phyloP scores from a whole-genome alignment of 2,113 vertebrate species.

The Dunckerocampus dactyliophorus region DNA sequence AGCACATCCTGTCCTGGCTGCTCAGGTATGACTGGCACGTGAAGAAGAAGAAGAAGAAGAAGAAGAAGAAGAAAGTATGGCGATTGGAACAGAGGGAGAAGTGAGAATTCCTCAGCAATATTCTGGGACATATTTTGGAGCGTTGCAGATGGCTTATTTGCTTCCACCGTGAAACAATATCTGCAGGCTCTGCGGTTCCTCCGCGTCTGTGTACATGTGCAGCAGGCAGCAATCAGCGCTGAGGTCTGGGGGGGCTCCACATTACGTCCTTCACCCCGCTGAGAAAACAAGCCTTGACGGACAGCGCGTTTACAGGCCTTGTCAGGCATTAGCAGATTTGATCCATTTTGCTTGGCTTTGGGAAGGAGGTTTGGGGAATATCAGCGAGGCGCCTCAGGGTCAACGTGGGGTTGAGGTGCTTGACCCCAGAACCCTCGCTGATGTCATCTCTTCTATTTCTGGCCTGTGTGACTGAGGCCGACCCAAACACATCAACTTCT shows the following conservation, averaged over 20 bases:
- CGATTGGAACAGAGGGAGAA: too few species aligned
- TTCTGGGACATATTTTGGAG: too few species aligned
- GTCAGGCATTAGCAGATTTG: slow-evolving; percentile 69
- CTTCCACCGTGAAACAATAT: slow-evolving; percentile 39
- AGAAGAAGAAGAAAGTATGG: too few species aligned
- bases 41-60: too few species aligned
- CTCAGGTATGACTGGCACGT: too few species aligned
- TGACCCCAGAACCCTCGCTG: slow-evolving; percentile 27
- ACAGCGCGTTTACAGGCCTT: slow-evolving; percentile 48
- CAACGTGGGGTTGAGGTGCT: neutral
- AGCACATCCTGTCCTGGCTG: too few species aligned
- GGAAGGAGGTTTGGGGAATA: slow-evolving; percentile 8
- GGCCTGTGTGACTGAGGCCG: neutral
- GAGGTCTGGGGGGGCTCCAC: slow-evolving; percentile 16
- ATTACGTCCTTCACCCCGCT: slow-evolving; percentile 34
- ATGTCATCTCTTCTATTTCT: slow-evolving; percentile 31
- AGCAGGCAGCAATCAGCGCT: slow-evolving; percentile 17
- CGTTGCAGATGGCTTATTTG: neutral
- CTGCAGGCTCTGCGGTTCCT: slow-evolving; percentile 15
- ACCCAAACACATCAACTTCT: neutral
- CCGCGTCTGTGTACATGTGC: neutral
- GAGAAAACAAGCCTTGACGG: slow-evolving; percentile 48
- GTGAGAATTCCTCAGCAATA: too few species aligned
- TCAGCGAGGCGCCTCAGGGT: neutral
- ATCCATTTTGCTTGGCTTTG: slow-evolving; percentile 47